Conservation (phyloP, 2,113 vertebrate genomes). For the Camarhynchus parvulus region DNA sequence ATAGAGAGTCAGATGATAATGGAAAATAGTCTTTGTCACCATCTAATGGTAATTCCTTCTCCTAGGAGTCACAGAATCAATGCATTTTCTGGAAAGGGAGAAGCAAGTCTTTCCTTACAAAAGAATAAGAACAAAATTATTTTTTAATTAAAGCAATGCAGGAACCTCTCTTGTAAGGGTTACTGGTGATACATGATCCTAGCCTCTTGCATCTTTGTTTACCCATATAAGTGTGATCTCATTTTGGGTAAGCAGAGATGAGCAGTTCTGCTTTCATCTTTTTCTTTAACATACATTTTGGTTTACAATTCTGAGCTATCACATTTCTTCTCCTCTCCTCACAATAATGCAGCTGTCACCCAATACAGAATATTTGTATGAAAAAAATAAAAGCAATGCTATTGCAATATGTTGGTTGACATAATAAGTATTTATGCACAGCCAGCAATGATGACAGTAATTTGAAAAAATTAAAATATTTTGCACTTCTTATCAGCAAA, state of each 20-base stretch:
- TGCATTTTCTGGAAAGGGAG: background rate
- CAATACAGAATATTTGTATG: background rate
- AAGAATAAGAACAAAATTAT: background rate
- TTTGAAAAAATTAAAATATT: background rate
- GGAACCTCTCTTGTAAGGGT: background rate
- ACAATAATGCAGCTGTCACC: background rate
- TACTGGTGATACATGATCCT: background rate
- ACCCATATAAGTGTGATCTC: background rate
- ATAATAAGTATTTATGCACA: background rate
- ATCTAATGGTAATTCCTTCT: background rate
- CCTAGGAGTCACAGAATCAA: background rate
- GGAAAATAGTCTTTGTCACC: background rate
- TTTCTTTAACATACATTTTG: background rate
- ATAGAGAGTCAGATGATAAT: background rate
- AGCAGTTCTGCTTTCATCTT: background rate
- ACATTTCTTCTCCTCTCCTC: background rate
- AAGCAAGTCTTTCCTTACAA: background rate
- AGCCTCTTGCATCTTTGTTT: background rate
- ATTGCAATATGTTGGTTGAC: background rate
- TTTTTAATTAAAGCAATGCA: background rate
- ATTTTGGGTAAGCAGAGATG: background rate
- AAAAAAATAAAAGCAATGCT: background rate
- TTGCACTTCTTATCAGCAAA: background rate
- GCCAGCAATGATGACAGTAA: background rate
- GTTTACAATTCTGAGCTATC: background rate